These are phyloP conservation scores for Blera fallax DNA, from an alignment of 2,888 invertebrate genomes.

Conservation along the genomic window DNA sequence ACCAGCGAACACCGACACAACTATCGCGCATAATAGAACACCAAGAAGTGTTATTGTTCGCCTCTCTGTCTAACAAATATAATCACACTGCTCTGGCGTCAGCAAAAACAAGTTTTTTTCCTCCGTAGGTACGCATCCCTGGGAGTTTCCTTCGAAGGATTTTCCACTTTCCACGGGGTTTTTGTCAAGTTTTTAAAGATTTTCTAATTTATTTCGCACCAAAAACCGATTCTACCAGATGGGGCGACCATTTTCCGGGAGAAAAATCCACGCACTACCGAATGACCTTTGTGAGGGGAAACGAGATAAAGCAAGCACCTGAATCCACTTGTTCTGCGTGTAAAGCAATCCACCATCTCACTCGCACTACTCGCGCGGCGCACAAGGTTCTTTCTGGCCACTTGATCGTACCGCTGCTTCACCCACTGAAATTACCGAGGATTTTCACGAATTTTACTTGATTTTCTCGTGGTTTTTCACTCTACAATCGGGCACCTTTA, in stretches of 20 bases:
- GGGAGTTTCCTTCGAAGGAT: not conserved
- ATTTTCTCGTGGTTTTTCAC: not conserved
- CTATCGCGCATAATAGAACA: slow-evolving; percentile 35
- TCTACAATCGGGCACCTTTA: not conserved
- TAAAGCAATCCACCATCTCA: slow-evolving; percentile 38
- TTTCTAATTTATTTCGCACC: not conserved
- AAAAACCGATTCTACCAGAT: not conserved
- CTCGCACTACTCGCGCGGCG: slow-evolving; percentile 58
- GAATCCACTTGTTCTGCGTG: slow-evolving; percentile 66
- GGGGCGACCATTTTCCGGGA: not conserved
- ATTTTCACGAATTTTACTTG: slow-evolving; percentile 10
- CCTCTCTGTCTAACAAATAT: slow-evolving; percentile 53
- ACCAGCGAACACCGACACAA: not conserved
- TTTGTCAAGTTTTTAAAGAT: not conserved
- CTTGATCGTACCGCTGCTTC: slow-evolving; percentile 63
- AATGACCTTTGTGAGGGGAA: slow-evolving; percentile 65
- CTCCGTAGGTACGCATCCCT: not conserved
- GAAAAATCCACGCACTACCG: slow-evolving; percentile 39
- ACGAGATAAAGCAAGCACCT: slow-evolving; percentile 56
- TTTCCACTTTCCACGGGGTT: not conserved
- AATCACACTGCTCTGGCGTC: slow-evolving; percentile 24
- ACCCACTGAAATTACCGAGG: slow-evolving; percentile 35
- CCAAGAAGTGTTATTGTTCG: slow-evolving; percentile 68
- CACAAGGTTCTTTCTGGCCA: slow-evolving; percentile 66
- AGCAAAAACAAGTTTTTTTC: slow-evolving; percentile 63